Evolutionary conservation across 2,888 invertebrate genomes (phyloP).

Genomic region (Palloptera scutellata): DNA sequence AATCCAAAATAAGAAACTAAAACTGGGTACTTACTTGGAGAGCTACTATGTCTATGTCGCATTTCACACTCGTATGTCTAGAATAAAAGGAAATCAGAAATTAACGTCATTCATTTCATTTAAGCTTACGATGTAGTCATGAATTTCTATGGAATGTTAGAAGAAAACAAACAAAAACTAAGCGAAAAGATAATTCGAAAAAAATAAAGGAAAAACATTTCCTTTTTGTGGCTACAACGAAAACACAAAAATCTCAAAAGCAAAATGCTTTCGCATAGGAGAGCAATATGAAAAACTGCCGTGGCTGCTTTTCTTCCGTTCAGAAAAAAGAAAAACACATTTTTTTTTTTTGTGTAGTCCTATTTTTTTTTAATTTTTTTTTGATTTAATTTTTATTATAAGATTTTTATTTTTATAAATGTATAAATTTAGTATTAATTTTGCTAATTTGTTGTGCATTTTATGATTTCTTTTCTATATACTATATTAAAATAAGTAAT

Average conservation of each 20-base stretch:
- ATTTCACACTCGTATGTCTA: no score
- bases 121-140: no score
- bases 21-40: no score
- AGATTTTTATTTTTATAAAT: background rate
- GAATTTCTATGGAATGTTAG: no score
- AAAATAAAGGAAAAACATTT: no score
- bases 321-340: background rate
- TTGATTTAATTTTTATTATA: background rate
- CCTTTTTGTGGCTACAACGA: background rate
- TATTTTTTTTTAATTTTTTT: background rate
- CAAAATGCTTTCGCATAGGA: conserved; percentile 4
- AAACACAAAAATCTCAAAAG: conserved; percentile 7
- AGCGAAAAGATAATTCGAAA: no score
- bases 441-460: background rate
- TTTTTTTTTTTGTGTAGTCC: background rate
- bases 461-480: background rate
- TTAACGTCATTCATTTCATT: no score
- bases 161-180: no score
- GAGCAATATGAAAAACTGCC: background rate
- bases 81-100: no score
- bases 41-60: no score
- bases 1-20: no score
- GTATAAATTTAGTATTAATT: background rate
- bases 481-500: background rate
- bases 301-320: background rate